Percentiles rank a stretch among this genome's conserved stretches.
phyloP scores from a whole-genome alignment of 1,140 invertebrate species.

The Uloborus diversus region DNA sequence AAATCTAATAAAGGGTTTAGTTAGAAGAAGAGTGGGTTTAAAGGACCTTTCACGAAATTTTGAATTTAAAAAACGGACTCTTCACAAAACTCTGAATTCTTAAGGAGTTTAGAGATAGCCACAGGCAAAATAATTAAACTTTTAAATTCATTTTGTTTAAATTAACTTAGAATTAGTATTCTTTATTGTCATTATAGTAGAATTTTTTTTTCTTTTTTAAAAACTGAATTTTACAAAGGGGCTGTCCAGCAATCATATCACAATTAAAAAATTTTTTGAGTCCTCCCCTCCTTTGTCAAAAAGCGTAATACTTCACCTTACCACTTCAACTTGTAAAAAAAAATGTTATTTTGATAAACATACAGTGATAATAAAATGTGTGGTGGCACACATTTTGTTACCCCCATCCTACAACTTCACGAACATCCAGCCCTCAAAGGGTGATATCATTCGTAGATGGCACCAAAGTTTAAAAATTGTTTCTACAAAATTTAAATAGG shows the following conservation, averaged over 20 bases:
- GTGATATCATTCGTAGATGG: not conserved
- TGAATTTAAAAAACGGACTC: not conserved
- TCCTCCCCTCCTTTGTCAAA: no score
- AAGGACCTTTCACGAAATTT: not conserved
- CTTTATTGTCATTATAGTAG: not conserved
- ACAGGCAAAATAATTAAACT: not conserved
- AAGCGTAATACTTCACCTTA: no score
- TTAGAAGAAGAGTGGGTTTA: no score
- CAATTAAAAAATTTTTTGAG: no score
- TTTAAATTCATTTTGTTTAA: not conserved
- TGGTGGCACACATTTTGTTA: not conserved
- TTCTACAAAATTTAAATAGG: not conserved
- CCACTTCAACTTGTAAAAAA: not conserved
- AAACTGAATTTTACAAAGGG: not conserved
- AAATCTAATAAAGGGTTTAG: not conserved
- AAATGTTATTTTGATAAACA: not conserved
- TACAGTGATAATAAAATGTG: not conserved
- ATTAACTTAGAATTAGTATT: not conserved
- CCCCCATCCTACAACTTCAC: not conserved
- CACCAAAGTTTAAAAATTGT: not conserved
- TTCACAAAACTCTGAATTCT: not conserved
- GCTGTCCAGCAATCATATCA: not conserved
- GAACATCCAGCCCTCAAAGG: not conserved
- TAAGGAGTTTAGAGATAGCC: not conserved
- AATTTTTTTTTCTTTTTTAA: not conserved